A percentile compares a stretch with the other conserved stretches of the same genome.
phyloP scores from a whole-genome alignment of 2,888 invertebrate species.

The Smittia aterrima region DNA sequence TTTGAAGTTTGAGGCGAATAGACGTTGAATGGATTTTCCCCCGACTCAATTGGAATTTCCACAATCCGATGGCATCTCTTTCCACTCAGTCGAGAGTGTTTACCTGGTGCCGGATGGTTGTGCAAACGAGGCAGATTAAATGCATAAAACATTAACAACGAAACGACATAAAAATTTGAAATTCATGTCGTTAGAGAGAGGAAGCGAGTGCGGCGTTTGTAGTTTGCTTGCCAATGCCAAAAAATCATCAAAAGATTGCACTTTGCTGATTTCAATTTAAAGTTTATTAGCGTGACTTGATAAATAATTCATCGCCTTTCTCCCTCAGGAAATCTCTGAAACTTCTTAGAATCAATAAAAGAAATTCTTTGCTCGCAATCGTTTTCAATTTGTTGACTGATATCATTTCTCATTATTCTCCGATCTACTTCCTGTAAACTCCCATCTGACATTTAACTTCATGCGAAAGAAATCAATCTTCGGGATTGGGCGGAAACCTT shows the following conservation, averaged over 20 bases:
- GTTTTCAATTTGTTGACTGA: no score
- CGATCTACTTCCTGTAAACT: no score
- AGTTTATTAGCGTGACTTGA: not conserved
- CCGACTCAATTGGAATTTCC: not conserved
- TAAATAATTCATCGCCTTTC: not conserved
- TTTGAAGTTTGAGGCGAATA: not conserved
- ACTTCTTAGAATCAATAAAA: no score
- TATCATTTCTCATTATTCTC: no score
- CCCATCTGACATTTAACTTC: no score
- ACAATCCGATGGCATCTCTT: not conserved
- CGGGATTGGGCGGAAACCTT: no score
- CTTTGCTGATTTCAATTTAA: not conserved
- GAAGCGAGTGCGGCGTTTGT: not conserved
- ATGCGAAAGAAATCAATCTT: no score
- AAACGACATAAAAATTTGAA: not conserved
- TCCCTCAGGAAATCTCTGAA: no score
- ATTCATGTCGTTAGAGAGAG: conserved; percentile 1
- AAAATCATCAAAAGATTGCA: conserved; percentile 2
- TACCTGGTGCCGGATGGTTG: conserved; percentile 5
- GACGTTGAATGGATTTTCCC: not conserved
- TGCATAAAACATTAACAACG: conserved; percentile 2
- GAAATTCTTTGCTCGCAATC: no score
- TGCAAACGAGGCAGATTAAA: conserved; percentile 7
- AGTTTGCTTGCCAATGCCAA: not conserved
- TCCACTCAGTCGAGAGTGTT: not conserved